Evolutionary conservation across 2,888 invertebrate species (phyloP).

Genomic region (Lepidocyrtoides sp.): DNA sequence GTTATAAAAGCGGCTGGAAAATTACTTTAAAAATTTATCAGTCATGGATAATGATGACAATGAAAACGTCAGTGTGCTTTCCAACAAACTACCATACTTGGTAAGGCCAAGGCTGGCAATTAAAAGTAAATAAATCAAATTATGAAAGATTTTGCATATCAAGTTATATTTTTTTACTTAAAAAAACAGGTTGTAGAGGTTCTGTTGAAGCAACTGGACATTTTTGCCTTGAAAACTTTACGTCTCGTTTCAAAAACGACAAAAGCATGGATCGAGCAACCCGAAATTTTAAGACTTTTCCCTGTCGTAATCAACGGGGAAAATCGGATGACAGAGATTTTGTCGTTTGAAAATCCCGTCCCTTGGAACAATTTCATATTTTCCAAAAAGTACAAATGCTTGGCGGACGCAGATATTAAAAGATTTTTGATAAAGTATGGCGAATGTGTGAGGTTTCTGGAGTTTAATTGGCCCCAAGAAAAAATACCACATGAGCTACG

Average conservation of each 20-base stretch:
- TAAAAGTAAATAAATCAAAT: too few species aligned
- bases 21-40: background rate
- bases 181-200: constrained; percentile 58
- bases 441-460: constrained; percentile 18
- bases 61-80: constrained; percentile 34
- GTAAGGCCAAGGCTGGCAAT: too few species aligned
- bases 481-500: constrained; percentile 63
- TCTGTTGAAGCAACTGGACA: constrained; percentile 48
- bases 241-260: constrained; percentile 63
- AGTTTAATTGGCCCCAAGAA: constrained; percentile 72
- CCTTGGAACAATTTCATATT: constrained; percentile 66
- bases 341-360: constrained; percentile 10
- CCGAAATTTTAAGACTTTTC: constrained; percentile 46
- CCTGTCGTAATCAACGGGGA: constrained; percentile 64
- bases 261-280: constrained; percentile 64
- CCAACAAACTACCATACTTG: constrained; percentile 57
- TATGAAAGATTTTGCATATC: constrained; percentile 4
- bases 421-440: constrained; percentile 51
- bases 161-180: background rate
- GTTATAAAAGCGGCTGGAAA: too few species aligned
- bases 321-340: constrained; percentile 39
- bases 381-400: constrained; percentile 70
- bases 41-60: constrained; percentile 4
- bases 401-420: constrained; percentile 56
- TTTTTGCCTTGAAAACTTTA: constrained; percentile 59